Evolutionary conservation across 2,113 vertebrate genomes (phyloP), one percentile per base, ranked within the genome.

Genomic region (Xyliphius kryptos): DNA sequence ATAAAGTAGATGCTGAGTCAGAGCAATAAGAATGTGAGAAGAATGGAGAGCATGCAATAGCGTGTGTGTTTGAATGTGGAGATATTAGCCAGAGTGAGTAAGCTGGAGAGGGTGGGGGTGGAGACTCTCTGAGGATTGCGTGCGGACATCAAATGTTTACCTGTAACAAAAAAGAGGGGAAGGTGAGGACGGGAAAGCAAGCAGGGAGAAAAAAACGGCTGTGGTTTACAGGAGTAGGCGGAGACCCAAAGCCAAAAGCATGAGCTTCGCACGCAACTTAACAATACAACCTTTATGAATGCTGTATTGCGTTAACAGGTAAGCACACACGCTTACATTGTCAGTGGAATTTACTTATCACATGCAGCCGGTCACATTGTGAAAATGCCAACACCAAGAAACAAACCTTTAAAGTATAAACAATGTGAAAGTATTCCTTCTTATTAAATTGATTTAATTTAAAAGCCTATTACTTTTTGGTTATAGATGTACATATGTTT

Each of bases 231-330:
- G 87, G 80, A 75, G 85, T 84, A 88, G 91, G 89, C 74, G 85
- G 88, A 81, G 88, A 82, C 76, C 64, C 78, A 62, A 65, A 81
- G 75, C 77, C 66, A 78, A 81, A 78, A 79, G 86, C 74, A 61
- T 77, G 83, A 87, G 85, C 89, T 93, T 92, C 79, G 91, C 91
- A 94, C 90, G 91, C 91, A 90, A 88, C 74, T 68, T 84, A 94
- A 94, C 92, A 94, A 94, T 93, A 81, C 88, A 81, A 87, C 89
- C 87, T 89, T 93, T 94, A 85, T 93, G 80, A 81, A 83, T 72
- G 77, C 74, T 76, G 76, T 76, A 78, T 83, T 82, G 81, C 77
- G 72, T 83, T 83, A 85, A 77, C 76, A 74, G 78, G 80, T 81
- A 68, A 78, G 63, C 54, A 73, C 76, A 71, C 56, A 66, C 38